These are phyloP conservation scores for Montipora efflorescens DNA, from an alignment of 64 coral and sea anemone species.

Conservation along the genomic window DNA sequence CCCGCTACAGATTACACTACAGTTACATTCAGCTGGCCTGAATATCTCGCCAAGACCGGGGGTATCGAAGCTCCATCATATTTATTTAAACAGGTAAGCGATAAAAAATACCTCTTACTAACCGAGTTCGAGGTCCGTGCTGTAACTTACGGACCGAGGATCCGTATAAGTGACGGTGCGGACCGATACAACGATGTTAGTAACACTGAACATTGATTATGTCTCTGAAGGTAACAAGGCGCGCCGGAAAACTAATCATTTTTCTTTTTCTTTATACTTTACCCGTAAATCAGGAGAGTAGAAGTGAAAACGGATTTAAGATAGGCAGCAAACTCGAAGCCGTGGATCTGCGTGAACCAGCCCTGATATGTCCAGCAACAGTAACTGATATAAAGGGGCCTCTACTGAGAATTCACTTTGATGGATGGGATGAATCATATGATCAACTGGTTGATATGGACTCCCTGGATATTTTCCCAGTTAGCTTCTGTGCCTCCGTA, in stretches of 20 bases:
- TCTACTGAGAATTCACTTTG: constrained; percentile 98
- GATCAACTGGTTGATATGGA: constrained; percentile 98
- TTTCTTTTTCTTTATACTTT: neutral
- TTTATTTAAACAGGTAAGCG: constrained; percentile 82
- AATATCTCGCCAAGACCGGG: constrained; percentile 93
- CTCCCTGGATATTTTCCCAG: constrained; percentile 94
- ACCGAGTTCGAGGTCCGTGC: no score
- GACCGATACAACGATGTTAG: no score
- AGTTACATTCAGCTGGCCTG: constrained; percentile 86
- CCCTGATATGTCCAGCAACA: constrained; percentile 94
- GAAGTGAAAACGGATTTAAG: constrained; percentile 85
- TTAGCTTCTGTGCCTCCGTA: constrained; percentile 90
- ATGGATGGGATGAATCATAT: constrained; percentile 98
- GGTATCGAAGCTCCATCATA: constrained; percentile 82
- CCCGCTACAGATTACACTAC: constrained; percentile 74
- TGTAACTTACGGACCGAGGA: no score
- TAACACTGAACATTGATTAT: no score
- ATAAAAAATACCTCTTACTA: neutral
- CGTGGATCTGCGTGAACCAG: constrained; percentile 96
- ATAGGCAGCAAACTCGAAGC: constrained; percentile 96
- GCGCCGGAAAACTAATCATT: neutral
- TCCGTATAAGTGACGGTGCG: no score
- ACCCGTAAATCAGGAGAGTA: constrained; percentile 57
- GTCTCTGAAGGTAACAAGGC: no score
- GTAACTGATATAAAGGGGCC: constrained; percentile 94